Base-by-base conservation (phyloP, 2,113 vertebrate species). In the Pheucticus melanocephalus region DNA sequence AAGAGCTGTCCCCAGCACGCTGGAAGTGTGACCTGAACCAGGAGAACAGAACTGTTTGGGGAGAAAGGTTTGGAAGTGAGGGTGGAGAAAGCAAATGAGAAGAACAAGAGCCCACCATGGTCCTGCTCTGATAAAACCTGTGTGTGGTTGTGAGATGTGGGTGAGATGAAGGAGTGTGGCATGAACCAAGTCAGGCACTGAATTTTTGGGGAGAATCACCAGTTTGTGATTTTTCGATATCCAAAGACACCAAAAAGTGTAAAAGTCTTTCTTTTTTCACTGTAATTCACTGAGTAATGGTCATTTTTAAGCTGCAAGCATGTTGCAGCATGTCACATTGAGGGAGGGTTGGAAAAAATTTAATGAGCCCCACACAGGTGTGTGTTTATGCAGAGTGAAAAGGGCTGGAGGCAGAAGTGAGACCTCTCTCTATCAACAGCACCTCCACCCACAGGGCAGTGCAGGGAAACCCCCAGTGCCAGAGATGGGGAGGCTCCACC, bases 351-450 rank as follows among this genome's bases (percentile, higher is more conserved):
- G 21, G 12, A 7, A 22, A 33, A 33, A 24, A 28, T 5, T 11
- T 31, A 51, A 37, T 3, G 71, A 22, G 10, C 44, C 30, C 28
- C 21, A 40, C 0, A 0, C 0, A 0, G 30, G 12, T 65, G n/a
- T 31, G 28, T 57, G 9, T 50, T 57, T 15, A 23, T 5, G 8
- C 44, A 53, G 81, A 51, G n/a, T 11, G 57, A 31, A 56, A 85
- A 72, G 17, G 25, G 70, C 60, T 57, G 66, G 48, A 57, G 47
- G 64, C 4, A 31, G 40, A 61, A 42, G 24, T 0, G 8, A 50
- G 63, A 51, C 15, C 53, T 39, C 51, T 13, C 69, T 39, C 47
- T 20, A 3, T 8, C 23, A 25, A 4, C 13, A 66, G 56, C 3
- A 66, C 31, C 33, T 22, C 31, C 37, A 30, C 2, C 12, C 40